Percentiles rank a stretch among this genome's conserved stretches.
phyloP scores from a whole-genome alignment of 2,888 invertebrate species.

The Eupithecia abbreviata region DNA sequence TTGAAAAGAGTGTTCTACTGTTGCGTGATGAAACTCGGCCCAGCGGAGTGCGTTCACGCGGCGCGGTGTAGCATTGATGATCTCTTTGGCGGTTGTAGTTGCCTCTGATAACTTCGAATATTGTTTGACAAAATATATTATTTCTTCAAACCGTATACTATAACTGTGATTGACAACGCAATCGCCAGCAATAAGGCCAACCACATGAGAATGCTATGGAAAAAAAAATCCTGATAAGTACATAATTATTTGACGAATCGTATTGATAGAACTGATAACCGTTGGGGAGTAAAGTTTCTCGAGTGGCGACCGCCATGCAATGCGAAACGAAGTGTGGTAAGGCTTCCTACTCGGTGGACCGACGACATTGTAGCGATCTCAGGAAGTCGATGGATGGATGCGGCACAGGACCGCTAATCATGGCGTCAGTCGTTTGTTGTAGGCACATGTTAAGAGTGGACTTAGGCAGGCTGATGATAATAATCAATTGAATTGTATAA shows the following conservation, averaged over 20 bases:
- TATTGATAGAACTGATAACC: not conserved
- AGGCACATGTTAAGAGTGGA: not conserved
- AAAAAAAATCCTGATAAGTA: not conserved
- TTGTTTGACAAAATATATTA: not conserved
- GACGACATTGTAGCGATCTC: not conserved
- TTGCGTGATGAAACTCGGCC: not conserved
- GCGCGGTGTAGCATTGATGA: not conserved
- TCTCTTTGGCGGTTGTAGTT: not conserved
- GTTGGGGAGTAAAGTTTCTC: not conserved
- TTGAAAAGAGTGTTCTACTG: not conserved
- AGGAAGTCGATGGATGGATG: not conserved
- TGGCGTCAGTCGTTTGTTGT: not conserved
- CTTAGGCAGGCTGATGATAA: not conserved
- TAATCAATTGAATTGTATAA: not conserved
- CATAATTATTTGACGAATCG: not conserved
- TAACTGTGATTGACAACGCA: not conserved
- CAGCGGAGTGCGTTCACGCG: not conserved
- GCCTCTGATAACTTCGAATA: not conserved
- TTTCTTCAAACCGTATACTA: not conserved
- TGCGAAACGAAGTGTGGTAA: not conserved
- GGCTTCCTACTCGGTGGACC: not conserved
- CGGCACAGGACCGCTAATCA: not conserved
- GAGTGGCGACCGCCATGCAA: not conserved
- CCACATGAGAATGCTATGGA: not conserved
- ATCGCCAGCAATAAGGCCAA: not conserved